These are phyloP conservation scores for Anolis apletophallus DNA, from an alignment of 2,797 vertebrate genomes.

Conservation along the genomic window DNA sequence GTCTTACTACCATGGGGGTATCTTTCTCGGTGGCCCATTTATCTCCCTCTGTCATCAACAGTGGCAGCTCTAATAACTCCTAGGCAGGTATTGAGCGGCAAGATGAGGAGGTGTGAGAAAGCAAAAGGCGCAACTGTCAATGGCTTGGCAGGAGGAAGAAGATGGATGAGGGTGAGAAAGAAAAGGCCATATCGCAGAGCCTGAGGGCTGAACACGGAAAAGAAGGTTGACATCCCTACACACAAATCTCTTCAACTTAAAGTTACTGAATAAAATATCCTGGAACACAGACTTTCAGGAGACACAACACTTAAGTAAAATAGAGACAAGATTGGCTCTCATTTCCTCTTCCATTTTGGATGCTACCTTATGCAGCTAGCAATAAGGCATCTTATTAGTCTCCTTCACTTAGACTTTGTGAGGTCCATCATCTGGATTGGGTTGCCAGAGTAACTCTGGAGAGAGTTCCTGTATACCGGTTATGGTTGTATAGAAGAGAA, in stretches of 20 bases:
- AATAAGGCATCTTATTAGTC: not conserved
- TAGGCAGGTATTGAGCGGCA: constrained; percentile 32
- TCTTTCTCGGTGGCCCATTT: constrained; percentile 29
- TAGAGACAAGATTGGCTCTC: not conserved
- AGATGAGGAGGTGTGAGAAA: constrained; percentile 45
- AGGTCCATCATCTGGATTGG: not conserved
- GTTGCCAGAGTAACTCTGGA: too few relatives aligned
- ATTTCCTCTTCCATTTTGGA: not conserved
- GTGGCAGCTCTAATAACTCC: constrained; percentile 43
- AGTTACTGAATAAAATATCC: not conserved
- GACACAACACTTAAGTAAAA: not conserved
- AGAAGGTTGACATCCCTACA: not conserved
- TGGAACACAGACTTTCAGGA: not conserved
- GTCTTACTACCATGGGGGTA: not conserved
- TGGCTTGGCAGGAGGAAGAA: constrained; percentile 25
- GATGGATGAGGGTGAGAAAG: constrained; percentile 29
- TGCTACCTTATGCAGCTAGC: not conserved
- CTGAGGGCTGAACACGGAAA: not conserved
- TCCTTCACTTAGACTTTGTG: not conserved
- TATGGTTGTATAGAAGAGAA: too few relatives aligned
- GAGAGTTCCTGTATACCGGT: too few relatives aligned
- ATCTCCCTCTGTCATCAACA: constrained; percentile 46
- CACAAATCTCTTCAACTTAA: not conserved
- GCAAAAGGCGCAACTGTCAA: constrained; percentile 7
- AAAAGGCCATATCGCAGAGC: not conserved